Base-by-base conservation (phyloP, 2,888 invertebrate species). In the Spialia ferax region DNA sequence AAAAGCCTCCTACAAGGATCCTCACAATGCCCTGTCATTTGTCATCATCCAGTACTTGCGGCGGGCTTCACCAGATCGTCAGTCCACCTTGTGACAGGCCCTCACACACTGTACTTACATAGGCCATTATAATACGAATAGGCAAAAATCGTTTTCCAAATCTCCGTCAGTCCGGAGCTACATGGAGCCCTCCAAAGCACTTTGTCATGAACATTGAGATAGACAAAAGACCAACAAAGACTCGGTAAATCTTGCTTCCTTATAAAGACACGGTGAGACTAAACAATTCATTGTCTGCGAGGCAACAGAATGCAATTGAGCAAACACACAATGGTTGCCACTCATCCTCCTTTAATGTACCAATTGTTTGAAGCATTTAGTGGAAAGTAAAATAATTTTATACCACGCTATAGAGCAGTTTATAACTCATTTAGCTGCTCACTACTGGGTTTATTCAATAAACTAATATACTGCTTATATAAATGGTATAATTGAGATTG, bases 311-410 rank as follows among this genome's bases (percentile, higher is more conserved):
- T 45, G 45, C 45, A 45, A 45, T 45, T 45, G 18, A 45, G 45
- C 18, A n/a, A 42, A 45, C 18, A 45, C 18, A 45, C 45, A 45
- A 45, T 45, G 18, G 45, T 7, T 18, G 13, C 45, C 18, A 45
- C 45, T 45, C 45, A 18, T 45, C 42, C 8, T 6, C n/a, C 13
- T 42, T 18, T 45, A 10, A 45, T n/a, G 45, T 45, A 18, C 18
- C 45, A 18, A 45, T 18, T 45, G 45, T 45, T 45, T 45, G 18
- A 45, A 45, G 8, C 45, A 18, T 42, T 42, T 45, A 45, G 45
- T 45, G 45, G 18, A 15, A 42, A 6, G 42, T 10, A 45, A 45
- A 45, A 10, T 18, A 45, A 45, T 45, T 45, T 45, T 18, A 10
- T 4, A 18, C 4, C 45, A 45, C 45, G 13, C 45, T 45, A 42